Evolutionary conservation across 1,140 invertebrate species (phyloP).

Genomic region (Ruditapes philippinarum): DNA sequence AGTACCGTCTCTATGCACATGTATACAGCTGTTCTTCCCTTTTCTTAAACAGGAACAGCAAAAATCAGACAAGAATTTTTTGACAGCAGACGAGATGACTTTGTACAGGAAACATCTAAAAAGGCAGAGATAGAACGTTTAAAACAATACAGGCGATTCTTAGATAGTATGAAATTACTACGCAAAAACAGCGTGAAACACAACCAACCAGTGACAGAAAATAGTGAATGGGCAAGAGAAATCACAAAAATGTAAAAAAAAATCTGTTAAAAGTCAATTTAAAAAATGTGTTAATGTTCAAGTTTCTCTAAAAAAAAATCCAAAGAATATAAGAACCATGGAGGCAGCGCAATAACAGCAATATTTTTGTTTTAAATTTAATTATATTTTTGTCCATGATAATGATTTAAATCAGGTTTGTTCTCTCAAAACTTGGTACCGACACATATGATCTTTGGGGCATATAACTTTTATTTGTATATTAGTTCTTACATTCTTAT

Average conservation of each 20-base stretch:
- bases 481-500: too few species aligned
- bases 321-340: too few species aligned
- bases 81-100: not conserved
- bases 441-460: too few species aligned
- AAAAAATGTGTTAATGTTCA: not conserved
- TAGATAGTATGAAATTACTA: not conserved
- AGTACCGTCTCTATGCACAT: too few species aligned
- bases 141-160: not conserved
- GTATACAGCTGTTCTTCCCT: too few species aligned
- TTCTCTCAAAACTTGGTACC: too few species aligned
- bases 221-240: not conserved
- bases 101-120: not conserved
- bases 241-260: constrained; percentile 8
- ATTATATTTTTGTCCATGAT: too few species aligned
- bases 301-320: not conserved
- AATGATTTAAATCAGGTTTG: too few species aligned
- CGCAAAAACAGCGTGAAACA: not conserved
- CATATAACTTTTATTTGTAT: too few species aligned
- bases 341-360: too few species aligned
- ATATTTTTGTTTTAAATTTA: too few species aligned
- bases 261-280: not conserved
- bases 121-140: not conserved
- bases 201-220: not conserved
- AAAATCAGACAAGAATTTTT: not conserved
- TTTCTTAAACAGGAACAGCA: not conserved